A percentile compares a stretch with the other conserved stretches of the same genome.
Conservation (phyloP, 2,888 invertebrate species). For the Thymelicus acteon region DNA sequence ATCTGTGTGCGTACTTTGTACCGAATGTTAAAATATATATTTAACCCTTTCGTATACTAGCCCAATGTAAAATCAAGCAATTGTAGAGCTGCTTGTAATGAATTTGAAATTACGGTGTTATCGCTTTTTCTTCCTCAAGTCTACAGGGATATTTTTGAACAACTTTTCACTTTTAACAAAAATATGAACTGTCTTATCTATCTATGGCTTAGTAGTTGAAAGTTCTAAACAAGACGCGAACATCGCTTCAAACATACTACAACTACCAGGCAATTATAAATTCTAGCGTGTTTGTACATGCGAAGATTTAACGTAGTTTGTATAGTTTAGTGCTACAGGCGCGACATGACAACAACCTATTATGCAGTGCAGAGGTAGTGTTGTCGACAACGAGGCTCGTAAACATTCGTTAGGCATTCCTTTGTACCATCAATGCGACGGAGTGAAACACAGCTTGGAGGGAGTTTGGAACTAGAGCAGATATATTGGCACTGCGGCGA, state of each 20-base stretch:
- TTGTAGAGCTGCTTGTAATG: no score
- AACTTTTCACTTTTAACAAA: no score
- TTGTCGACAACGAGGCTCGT: conserved; percentile 41
- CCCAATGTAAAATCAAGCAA: no score
- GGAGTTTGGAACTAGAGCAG: conserved; percentile 27
- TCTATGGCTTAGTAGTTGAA: not conserved
- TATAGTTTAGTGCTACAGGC: conserved; percentile 29
- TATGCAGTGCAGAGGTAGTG: conserved; percentile 36
- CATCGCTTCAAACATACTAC: not conserved
- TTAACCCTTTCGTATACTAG: no score
- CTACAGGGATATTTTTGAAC: no score
- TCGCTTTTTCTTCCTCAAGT: no score
- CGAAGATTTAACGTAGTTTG: conserved; percentile 17
- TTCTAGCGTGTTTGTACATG: conserved; percentile 1
- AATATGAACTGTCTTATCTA: no score
- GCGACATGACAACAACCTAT: conserved; percentile 31
- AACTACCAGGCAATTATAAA: conserved; percentile 7
- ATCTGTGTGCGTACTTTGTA: no score
- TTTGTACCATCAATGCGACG: conserved; percentile 51
- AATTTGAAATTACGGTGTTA: no score
- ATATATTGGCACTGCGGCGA: conserved; percentile 29
- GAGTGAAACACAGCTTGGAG: conserved; percentile 24
- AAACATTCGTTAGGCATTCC: conserved; percentile 64
- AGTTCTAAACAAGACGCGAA: not conserved
- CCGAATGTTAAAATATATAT: no score